These are phyloP conservation scores for Campoplex nolae DNA, from an alignment of 2,888 invertebrate genomes.

Conservation along the genomic window DNA sequence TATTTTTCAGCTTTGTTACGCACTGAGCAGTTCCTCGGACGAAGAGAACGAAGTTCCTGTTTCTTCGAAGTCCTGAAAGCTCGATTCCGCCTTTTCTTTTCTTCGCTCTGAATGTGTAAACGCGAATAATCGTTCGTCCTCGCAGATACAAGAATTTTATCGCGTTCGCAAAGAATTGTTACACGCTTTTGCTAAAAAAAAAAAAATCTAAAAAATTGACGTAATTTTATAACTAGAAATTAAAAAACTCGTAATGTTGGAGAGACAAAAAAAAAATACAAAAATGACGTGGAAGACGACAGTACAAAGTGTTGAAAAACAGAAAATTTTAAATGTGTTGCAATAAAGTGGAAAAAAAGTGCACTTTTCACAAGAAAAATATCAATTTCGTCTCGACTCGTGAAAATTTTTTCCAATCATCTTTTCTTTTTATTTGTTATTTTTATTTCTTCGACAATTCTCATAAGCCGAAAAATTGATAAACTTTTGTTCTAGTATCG, in stretches of 20 bases:
- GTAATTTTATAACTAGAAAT: slow-evolving; percentile 3
- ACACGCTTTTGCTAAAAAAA: background rate
- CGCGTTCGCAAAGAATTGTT: background rate
- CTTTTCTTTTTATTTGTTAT: background rate
- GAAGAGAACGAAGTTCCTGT: slow-evolving; percentile 71
- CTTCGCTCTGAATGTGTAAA: slow-evolving; percentile 1
- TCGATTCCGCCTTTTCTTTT: background rate
- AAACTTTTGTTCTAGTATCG: background rate
- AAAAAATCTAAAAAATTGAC: background rate
- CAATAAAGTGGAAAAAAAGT: background rate
- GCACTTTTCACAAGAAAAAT: background rate
- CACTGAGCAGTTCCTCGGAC: slow-evolving; percentile 78
- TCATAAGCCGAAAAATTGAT: background rate
- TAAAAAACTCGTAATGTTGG: background rate
- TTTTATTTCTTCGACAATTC: slow-evolving; percentile 2
- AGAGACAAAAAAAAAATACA: background rate
- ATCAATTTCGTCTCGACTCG: background rate
- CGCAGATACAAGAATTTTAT: slow-evolving; percentile 16
- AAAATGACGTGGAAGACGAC: slow-evolving; percentile 29
- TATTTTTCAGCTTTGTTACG: slow-evolving; percentile 79
- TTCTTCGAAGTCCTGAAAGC: slow-evolving; percentile 54
- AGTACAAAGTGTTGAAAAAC: slow-evolving; percentile 52
- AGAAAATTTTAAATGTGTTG: background rate
- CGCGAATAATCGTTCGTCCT: background rate
- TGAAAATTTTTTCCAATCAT: background rate